Conservation (phyloP, 2,113 vertebrate genomes). For the Brachyhypopomus occidentalis region DNA sequence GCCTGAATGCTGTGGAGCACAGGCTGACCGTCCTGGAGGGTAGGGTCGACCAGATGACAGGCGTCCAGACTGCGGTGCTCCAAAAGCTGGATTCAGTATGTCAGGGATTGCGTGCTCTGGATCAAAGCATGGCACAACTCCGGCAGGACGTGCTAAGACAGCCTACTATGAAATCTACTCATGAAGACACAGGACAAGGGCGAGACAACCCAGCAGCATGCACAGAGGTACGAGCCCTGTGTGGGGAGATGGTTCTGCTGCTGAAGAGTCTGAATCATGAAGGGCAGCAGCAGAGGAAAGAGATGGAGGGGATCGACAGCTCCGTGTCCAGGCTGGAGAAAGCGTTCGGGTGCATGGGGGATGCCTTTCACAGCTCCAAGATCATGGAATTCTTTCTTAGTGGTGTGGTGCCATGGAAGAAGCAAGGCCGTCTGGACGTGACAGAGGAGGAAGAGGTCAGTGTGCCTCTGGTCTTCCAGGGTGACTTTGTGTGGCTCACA, state of each 20-base stretch:
- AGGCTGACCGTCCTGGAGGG: conserved; percentile 76
- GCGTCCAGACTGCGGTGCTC: conserved; percentile 76
- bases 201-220: conserved; percentile 42
- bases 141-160: conserved; percentile 53
- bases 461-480: conserved; percentile 46
- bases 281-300: conserved; percentile 71
- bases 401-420: conserved; percentile 78
- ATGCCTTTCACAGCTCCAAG: conserved; percentile 81
- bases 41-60: conserved; percentile 79
- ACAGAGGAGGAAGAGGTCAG: conserved; percentile 75
- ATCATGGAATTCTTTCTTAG: conserved; percentile 81
- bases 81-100: conserved; percentile 75
- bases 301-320: conserved; percentile 77
- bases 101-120: conserved; percentile 72
- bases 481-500: neutral
- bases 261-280: conserved; percentile 74
- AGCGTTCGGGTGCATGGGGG: conserved; percentile 74
- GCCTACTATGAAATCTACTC: conserved; percentile 14
- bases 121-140: conserved; percentile 69
- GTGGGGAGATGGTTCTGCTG: conserved; percentile 75
- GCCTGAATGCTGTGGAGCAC: conserved; percentile 73
- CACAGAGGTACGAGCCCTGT: conserved; percentile 60
- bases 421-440: conserved; percentile 67
- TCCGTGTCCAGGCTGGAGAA: conserved; percentile 78
- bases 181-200: conserved; percentile 14